Evolutionary conservation across 2,888 invertebrate species (phyloP).

Genomic region (Catocala sponsa): DNA sequence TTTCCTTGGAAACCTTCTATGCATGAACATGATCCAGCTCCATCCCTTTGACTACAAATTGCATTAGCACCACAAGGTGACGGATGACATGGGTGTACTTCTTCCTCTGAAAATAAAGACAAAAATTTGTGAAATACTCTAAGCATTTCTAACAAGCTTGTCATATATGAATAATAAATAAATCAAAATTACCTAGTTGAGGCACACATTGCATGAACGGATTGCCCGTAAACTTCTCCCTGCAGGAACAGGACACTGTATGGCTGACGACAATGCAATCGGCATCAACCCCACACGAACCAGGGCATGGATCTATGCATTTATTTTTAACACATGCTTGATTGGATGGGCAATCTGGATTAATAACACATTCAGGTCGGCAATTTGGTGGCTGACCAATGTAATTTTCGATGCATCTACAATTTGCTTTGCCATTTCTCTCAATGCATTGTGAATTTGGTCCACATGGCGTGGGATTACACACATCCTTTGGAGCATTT

Average conservation of each 20-base stretch:
- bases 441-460: slow-evolving; percentile 92
- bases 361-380: slow-evolving; percentile 94
- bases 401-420: slow-evolving; percentile 93
- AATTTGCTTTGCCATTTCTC: slow-evolving; percentile 90
- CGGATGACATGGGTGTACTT: slow-evolving; percentile 93
- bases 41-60: slow-evolving; percentile 92
- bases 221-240: slow-evolving; percentile 92
- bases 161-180: slow-evolving; percentile 51
- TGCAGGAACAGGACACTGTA: slow-evolving; percentile 94
- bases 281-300: slow-evolving; percentile 93
- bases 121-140: neutral
- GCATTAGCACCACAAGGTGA: slow-evolving; percentile 96
- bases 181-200: slow-evolving; percentile 79
- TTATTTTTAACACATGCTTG: slow-evolving; percentile 94
- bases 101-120: slow-evolving; percentile 80
- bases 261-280: slow-evolving; percentile 94
- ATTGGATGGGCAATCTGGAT: slow-evolving; percentile 93
- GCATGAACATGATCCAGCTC: slow-evolving; percentile 94
- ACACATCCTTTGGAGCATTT: slow-evolving; percentile 85
- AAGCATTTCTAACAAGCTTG: neutral
- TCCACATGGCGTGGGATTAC: slow-evolving; percentile 94
- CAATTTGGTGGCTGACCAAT: slow-evolving; percentile 94
- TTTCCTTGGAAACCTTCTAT: slow-evolving; percentile 94
- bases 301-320: slow-evolving; percentile 94
- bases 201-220: slow-evolving; percentile 93